phyloP scores from a whole-genome alignment of 2,797 vertebrate genomes.

The Pristis pectinata region DNA sequence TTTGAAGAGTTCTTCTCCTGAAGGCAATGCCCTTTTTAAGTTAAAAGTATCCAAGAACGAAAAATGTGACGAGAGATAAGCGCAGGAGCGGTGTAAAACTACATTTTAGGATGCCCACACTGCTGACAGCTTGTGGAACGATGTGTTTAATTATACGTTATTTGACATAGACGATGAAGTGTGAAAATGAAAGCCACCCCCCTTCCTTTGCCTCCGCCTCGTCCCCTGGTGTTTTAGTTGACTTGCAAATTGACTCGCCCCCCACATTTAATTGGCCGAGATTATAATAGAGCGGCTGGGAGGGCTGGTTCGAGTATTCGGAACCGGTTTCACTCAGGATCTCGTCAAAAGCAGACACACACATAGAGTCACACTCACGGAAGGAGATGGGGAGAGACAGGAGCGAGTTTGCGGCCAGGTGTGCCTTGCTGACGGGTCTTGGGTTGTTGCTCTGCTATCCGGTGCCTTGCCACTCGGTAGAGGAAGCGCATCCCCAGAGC shows the following conservation, averaged over 20 bases:
- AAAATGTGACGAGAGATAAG: not conserved
- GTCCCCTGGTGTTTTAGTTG: not conserved
- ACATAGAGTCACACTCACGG: not conserved
- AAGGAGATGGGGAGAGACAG: not conserved
- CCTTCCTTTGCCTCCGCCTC: not conserved
- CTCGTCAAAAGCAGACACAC: not conserved
- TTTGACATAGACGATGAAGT: not conserved
- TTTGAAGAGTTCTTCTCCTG: not conserved
- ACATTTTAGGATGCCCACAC: not conserved
- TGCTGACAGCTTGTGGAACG: not conserved
- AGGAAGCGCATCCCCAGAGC: no score
- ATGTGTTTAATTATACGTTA: not conserved
- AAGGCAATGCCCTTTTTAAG: not conserved
- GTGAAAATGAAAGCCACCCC: not conserved
- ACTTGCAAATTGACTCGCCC: not conserved
- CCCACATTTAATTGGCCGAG: constrained; percentile 2
- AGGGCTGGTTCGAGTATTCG: not conserved
- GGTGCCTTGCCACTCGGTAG: not conserved
- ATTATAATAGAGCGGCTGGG: constrained; percentile 22
- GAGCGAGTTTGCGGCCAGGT: not conserved
- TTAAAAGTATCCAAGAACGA: not conserved
- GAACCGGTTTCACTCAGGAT: not conserved
- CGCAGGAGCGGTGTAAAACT: not conserved
- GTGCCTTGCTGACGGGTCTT: not conserved
- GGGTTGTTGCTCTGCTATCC: not conserved